Percentiles rank a stretch among this genome's conserved stretches.
Conservation (phyloP, 2,797 vertebrate genomes). For the Rhadinocentrus ornatus region DNA sequence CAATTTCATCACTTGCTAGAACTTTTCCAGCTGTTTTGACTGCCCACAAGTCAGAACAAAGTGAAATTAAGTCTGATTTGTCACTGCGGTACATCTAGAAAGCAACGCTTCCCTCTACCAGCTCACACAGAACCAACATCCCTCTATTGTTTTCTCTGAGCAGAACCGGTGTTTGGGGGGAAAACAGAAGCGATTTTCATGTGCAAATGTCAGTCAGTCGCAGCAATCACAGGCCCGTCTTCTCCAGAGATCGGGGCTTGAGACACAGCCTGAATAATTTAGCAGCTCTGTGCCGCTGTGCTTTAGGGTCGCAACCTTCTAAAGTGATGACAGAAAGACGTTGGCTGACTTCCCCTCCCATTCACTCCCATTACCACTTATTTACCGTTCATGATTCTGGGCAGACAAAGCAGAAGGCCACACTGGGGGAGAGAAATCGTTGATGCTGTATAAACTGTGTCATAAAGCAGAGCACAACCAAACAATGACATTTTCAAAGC, state of each 20-base stretch:
- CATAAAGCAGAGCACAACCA: conserved; percentile 74
- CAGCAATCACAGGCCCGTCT: conserved; percentile 84
- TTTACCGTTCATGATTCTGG: conserved; percentile 80
- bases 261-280: conserved; percentile 87
- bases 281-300: conserved; percentile 83
- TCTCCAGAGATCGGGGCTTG: conserved; percentile 81
- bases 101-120: conserved; percentile 25
- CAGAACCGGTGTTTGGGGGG: conserved; percentile 79
- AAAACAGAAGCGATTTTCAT: conserved; percentile 85
- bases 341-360: conserved; percentile 78
- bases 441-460: conserved; percentile 77
- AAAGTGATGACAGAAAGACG: conserved; percentile 87
- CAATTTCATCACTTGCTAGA: conserved; percentile 29
- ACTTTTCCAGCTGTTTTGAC: conserved; percentile 27
- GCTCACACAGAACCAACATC: conserved; percentile 54
- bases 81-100: conserved; percentile 20
- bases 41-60: conserved; percentile 19
- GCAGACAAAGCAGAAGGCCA: conserved; percentile 77
- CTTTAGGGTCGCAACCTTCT: conserved; percentile 86
- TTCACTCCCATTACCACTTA: conserved; percentile 86
- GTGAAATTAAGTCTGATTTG: conserved; percentile 14
- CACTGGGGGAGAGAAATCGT: conserved; percentile 69
- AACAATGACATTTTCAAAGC: conserved; percentile 82
- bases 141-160: conserved; percentile 80
- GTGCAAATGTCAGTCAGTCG: conserved; percentile 89